Conservation (phyloP, 2,113 vertebrate species). For the Brachyistius frenatus region DNA sequence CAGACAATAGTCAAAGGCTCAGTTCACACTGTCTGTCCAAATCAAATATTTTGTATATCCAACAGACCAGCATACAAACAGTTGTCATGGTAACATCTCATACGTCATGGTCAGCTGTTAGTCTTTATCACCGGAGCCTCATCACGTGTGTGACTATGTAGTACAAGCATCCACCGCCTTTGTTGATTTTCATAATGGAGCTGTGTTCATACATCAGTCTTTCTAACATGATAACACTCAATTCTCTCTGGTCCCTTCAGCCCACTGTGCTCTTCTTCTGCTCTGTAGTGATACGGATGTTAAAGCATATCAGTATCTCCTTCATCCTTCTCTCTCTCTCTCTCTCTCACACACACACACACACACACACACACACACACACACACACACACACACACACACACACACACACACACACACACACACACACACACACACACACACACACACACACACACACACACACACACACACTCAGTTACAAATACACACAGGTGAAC, state of each 20-base stretch:
- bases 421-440: neutral
- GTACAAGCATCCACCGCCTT: conserved; percentile 3
- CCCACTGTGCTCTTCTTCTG: conserved; percentile 18
- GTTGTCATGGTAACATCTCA: neutral
- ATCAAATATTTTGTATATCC: too few relatives aligned
- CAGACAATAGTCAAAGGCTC: neutral
- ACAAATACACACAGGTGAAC: conserved; percentile 23
- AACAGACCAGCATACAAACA: neutral
- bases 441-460: neutral
- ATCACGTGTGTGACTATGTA: neutral
- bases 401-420: neutral
- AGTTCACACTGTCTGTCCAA: neutral
- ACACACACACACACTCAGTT: conserved; percentile 6
- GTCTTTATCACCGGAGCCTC: neutral
- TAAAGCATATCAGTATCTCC: neutral
- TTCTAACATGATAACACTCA: conserved; percentile 34
- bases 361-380: neutral
- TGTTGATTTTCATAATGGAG: conserved; percentile 20
- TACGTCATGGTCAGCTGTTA: neutral
- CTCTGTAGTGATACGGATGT: conserved; percentile 29
- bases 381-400: conserved; percentile 11
- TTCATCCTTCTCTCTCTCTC: conserved; percentile 8
- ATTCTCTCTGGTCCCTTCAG: conserved; percentile 31
- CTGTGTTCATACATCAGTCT: conserved; percentile 15
- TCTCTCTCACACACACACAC: neutral